These are phyloP conservation scores for Pterostichus madidus DNA, from an alignment of 2,888 invertebrate species.

Conservation along the genomic window DNA sequence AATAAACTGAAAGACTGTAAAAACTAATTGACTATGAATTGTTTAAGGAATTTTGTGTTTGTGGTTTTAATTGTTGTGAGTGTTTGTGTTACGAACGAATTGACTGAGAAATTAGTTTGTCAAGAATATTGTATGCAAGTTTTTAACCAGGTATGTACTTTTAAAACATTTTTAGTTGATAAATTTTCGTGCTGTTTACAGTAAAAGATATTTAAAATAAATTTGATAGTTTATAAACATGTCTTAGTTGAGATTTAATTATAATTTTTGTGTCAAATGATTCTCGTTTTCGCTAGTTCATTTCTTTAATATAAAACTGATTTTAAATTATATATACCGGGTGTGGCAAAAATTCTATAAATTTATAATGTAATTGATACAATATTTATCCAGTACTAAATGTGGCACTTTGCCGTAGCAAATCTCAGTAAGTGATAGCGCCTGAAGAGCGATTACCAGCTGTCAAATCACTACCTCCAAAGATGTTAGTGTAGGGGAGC, in stretches of 20 bases:
- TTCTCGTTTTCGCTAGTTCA: too few relatives aligned
- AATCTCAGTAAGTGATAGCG: too few relatives aligned
- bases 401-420: too few relatives aligned
- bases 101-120: not conserved
- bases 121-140: not conserved
- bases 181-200: not conserved
- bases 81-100: constrained; percentile 24
- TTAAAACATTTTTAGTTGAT: not conserved
- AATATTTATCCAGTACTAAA: too few relatives aligned
- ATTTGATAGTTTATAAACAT: not conserved
- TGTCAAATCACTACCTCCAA: too few relatives aligned
- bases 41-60: not conserved
- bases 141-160: constrained; percentile 15
- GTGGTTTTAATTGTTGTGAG: constrained; percentile 2
- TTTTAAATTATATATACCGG: not conserved
- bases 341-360: too few relatives aligned
- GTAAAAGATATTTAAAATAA: not conserved
- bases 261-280: too few relatives aligned
- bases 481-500: too few relatives aligned
- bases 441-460: too few relatives aligned
- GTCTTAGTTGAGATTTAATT: too few relatives aligned
- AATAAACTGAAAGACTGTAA: not conserved
- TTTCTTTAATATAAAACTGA: too few relatives aligned
- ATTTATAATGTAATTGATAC: too few relatives aligned
- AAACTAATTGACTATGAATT: not conserved